Base-by-base conservation (phyloP, 2,888 invertebrate genomes). In the Acutogordius australiensis region DNA sequence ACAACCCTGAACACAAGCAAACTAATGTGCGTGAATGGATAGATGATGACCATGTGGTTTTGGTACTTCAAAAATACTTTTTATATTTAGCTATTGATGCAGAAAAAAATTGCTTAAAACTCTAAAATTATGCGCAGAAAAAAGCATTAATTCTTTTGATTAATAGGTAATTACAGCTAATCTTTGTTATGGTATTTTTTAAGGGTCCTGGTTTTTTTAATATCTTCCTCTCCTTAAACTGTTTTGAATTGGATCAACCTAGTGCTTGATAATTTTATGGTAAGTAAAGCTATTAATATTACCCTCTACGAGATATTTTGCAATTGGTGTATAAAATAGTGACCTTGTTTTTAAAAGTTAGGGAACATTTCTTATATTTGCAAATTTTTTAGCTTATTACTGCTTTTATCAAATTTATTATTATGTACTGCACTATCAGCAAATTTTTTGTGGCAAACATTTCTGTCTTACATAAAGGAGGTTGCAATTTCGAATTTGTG, bases 31-130 rank as follows among this genome's bases (percentile, higher is more conserved):
- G 23, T 2, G 57, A 61, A 37, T 61, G 21, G 37, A 61, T 37
- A 58, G 57, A 59, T 57, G 57, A 18, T 4, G 58, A 58, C 37
- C 45, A 61, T 58, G 30, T 57, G 30, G 57, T 59, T 57, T 1
- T 27, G 23, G 18, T 27, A 57, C 8, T 37, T 37, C n/a, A 37
- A 13, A 8, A 37, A 37, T n/a, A 37, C 44, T 37, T 37, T 37
- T 37, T 13, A 13, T 37, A n/a, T 37, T n/a, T 13, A 13, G 8
- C n/a, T n/a, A n/a, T n/a, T n/a, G n/a, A n/a, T n/a, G n/a, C n/a
- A n/a, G n/a, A 13, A 13, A 37, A 13, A 13, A 37, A 37, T 13
- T 13, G n/a, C 8, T 37, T 37, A n/a, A 37, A 37, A 37, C 8
- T 8, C n/a, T 37, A 37, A 37, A 37, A 13, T 13, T 37, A 13